Evolutionary conservation across 2,797 vertebrate genomes (phyloP), one percentile per base, ranked within the genome.

Genomic region (Xyrichtys novacula): DNA sequence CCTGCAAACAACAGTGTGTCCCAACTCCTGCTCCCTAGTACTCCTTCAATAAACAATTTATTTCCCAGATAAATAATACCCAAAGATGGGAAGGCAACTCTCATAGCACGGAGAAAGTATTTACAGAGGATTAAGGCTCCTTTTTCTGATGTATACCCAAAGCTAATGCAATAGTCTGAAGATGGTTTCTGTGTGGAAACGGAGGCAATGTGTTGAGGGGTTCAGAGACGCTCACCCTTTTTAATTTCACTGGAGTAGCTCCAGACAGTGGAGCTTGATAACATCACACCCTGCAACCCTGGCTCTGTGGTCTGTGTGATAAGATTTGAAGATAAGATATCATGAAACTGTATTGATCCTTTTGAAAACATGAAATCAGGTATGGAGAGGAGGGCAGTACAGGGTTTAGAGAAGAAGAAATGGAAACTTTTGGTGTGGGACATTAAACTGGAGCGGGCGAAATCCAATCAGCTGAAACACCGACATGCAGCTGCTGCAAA

Each of bases 191-290:
- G 56, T 44, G 60, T 57, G 56, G 76, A 80, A 82, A 65, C 57
- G 47, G 31, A 57, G 52, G 43, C 48, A 67, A 72, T 63, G 7
- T 23, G 52, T 71, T 69, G 48, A 55, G 46, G 46, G 49, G 73
- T 23, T 71, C 56, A 59, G 48, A 61, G 42, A 54, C 36, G 23
- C 65, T 79, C 59, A 40, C 39, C 53, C 65, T 31, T 40, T 84
- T 64, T 67, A 53, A 73, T 87, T 74, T 72, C 58, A 81, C 50
- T 57, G 53, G 58, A 73, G 66, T 61, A 42, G 71, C 65, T 76
- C 56, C 40, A 80, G 71, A 84, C 64, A 50, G 73, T 49, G 65
- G 62, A 66, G 76, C 71, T 39, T 80, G 80, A 86, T 80, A 80
- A 79, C 65, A 81, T 76, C 64, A 9, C 34, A 59, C 22, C 62